A percentile compares a stretch with the other conserved stretches of the same genome.
These are phyloP conservation scores for Galaxea fascicularis DNA, from an alignment of 92 coral and sea anemone genomes.

Conservation along the genomic window DNA sequence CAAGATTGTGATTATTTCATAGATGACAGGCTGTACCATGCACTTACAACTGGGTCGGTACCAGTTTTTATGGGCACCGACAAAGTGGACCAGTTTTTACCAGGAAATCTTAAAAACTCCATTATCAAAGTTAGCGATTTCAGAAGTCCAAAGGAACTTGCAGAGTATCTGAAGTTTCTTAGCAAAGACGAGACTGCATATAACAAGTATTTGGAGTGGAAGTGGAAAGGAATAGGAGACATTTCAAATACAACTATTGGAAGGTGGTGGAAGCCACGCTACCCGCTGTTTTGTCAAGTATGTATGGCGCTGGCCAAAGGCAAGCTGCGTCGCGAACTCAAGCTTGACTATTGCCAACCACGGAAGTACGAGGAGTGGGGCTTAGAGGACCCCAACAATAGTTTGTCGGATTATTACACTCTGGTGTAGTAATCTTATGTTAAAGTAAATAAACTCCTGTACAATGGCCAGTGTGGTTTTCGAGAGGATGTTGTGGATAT, in stretches of 20 bases:
- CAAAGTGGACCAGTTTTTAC: constrained; percentile 86
- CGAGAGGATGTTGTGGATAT: too few species aligned
- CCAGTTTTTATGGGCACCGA: constrained; percentile 98
- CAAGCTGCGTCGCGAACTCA: constrained; percentile 50
- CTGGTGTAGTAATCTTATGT: too few species aligned
- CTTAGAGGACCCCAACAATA: background rate
- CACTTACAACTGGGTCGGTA: constrained; percentile 90
- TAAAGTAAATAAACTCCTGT: too few species aligned
- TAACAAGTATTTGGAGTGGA: constrained; percentile 91
- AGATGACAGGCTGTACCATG: constrained; percentile 87
- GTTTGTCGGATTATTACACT: background rate
- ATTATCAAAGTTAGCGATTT: constrained; percentile 92
- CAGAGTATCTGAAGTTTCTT: constrained; percentile 71
- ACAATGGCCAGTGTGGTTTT: too few species aligned
- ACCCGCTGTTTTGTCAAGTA: constrained; percentile 93
- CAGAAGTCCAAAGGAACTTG: constrained; percentile 85
- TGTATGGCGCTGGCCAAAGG: constrained; percentile 94
- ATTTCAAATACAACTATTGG: constrained; percentile 86
- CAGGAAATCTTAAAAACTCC: constrained; percentile 83
- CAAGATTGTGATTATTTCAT: constrained; percentile 96
- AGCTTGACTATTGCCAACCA: background rate
- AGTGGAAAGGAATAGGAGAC: constrained; percentile 87
- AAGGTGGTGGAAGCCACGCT: constrained; percentile 91
- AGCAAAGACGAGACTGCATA: constrained; percentile 85
- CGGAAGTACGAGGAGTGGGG: background rate